phyloP scores from a whole-genome alignment of 2,797 vertebrate genomes.

The Centroberyx gerrardi region DNA sequence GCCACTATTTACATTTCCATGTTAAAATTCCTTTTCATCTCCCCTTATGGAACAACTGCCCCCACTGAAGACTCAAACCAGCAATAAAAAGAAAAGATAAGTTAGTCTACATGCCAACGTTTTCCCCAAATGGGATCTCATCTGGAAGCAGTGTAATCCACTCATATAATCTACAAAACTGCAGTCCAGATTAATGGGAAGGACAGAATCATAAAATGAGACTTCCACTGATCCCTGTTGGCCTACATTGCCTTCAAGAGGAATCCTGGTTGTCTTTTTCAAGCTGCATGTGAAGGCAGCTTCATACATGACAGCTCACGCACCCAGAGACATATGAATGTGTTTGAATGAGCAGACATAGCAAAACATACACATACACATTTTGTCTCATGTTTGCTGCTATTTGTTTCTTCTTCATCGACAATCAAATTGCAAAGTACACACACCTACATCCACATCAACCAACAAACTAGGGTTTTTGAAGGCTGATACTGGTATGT shows the following conservation, averaged over 20 bases:
- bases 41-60: background rate
- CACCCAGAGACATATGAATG: background rate
- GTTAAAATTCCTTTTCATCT: background rate
- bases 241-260: background rate
- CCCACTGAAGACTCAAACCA: background rate
- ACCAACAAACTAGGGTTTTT: no score
- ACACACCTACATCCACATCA: no score
- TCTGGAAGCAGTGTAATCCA: constrained; percentile 5
- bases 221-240: constrained; percentile 18
- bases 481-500: no score
- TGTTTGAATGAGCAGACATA: no score
- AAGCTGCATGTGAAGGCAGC: background rate
- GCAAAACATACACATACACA: no score
- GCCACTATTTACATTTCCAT: background rate
- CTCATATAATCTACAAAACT: constrained; percentile 28
- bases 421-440: no score
- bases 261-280: background rate
- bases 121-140: background rate
- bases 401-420: no score
- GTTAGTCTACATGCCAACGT: background rate
- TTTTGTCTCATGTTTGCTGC: no score
- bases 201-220: constrained; percentile 12
- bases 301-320: background rate
- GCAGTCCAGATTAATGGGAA: constrained; percentile 14
- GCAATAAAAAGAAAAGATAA: background rate